Percentiles rank a stretch among this genome's conserved stretches.
Evolutionary conservation across 2,797 vertebrate species (phyloP).

Genomic region (Phataginus tricuspis): DNA sequence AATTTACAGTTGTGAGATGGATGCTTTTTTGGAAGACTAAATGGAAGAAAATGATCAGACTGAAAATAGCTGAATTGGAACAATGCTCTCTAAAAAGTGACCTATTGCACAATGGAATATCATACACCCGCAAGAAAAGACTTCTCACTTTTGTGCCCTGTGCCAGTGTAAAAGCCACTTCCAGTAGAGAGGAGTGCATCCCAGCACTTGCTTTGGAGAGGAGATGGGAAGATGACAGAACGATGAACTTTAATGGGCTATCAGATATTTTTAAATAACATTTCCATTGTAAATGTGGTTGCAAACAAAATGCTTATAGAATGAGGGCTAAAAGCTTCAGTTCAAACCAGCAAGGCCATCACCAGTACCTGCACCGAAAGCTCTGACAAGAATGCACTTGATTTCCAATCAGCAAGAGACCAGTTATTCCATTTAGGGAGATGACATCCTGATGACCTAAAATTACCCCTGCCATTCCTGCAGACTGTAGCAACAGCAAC

Average conservation of each 20-base stretch:
- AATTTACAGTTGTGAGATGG: slow-evolving; percentile 74
- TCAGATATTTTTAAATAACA: slow-evolving; percentile 81
- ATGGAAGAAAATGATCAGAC: slow-evolving; percentile 81
- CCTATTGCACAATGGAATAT: slow-evolving; percentile 84
- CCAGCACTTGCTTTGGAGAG: slow-evolving; percentile 74
- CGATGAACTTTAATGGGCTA: slow-evolving; percentile 83
- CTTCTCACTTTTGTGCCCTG: slow-evolving; percentile 79
- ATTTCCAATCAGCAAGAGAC: slow-evolving; percentile 79
- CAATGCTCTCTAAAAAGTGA: slow-evolving; percentile 84
- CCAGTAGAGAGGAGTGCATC: slow-evolving; percentile 81
- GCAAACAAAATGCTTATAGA: slow-evolving; percentile 75
- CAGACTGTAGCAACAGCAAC: neutral
- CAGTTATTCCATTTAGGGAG: slow-evolving; percentile 78
- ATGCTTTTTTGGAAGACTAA: slow-evolving; percentile 81
- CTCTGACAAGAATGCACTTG: slow-evolving; percentile 79
- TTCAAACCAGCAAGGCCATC: slow-evolving; percentile 66
- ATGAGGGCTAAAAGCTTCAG: slow-evolving; percentile 75
- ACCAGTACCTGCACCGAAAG: slow-evolving; percentile 55
- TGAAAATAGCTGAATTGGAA: slow-evolving; percentile 85
- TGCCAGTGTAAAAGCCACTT: slow-evolving; percentile 82
- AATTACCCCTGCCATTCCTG: slow-evolving; percentile 65
- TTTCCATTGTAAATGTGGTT: slow-evolving; percentile 80
- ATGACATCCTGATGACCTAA: slow-evolving; percentile 77
- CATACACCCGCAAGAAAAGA: slow-evolving; percentile 83
- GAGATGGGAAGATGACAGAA: slow-evolving; percentile 81